Evolutionary conservation across 2,113 vertebrate genomes (phyloP), one percentile per base, ranked within the genome.

Genomic region (Ivindomyrus marchei): DNA sequence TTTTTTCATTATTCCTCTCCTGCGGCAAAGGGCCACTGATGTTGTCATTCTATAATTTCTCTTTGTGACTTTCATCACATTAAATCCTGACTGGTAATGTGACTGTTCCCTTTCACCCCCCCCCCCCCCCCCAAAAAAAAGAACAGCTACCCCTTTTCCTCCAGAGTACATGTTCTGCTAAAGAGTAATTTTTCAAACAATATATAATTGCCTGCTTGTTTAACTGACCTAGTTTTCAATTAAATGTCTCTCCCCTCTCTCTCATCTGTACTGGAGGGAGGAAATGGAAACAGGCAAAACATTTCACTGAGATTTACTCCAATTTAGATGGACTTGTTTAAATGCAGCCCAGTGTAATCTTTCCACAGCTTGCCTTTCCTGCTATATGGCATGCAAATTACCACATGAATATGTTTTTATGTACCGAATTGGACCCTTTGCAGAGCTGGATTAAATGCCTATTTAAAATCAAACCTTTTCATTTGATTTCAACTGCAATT

Each of bases 211-310:
- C 87, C 39, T 24, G 31, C 87, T 88, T 88, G 52, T 88, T 66
- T 88, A 56, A 88, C 53, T 88, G 87, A n/a, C 87, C 87, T 88
- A 88, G 56, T 88, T 88, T 88, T 88, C 53, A 66, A 11, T 45
- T 19, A 88, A 88, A 88, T 66, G 56, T 46, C 39, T 45, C 39
- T n/a, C 36, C 87, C 5, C 36, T 88, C 53, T 62, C 52, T 66
- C 36, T 66, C 36, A n/a, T 88, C 53, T 88, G 56, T 45, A 46
- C 87, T 62, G 31, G 56, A 62, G 10, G 27, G 53, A 19, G 7
- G 56, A 62, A 9, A 62, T 45, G 21, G 39, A 66, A 88, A 58
- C 39, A 13, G 56, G 19, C 17, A 21, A n/a, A 88, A 66, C 21
- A 66, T 87, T 53, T 52, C 24, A 87, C 47, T 50, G 47, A 36